These are phyloP conservation scores for Campopleginae sp. DNA, from an alignment of 2,888 invertebrate species.

Conservation along the genomic window DNA sequence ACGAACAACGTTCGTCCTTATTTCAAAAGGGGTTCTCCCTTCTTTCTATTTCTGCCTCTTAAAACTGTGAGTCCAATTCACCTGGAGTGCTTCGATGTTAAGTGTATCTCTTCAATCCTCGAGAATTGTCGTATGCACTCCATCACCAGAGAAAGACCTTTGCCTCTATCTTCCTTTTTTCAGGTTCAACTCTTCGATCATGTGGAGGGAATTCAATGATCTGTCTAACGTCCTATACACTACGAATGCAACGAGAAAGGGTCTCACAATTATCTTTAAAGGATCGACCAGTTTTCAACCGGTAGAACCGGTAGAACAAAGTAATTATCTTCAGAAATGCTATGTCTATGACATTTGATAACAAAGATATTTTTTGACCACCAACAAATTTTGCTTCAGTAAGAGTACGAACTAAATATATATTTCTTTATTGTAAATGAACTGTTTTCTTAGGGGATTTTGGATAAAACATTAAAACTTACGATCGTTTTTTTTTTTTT, in stretches of 20 bases:
- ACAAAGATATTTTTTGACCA: no score
- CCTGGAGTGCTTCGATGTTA: background rate
- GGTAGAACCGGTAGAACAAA: background rate
- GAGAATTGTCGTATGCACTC: conserved; percentile 6
- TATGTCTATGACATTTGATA: no score
- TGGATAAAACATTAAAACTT: no score
- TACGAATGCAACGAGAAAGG: background rate
- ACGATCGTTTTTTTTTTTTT: background rate
- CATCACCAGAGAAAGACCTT: conserved; percentile 4
- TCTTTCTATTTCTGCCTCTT: background rate
- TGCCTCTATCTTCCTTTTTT: background rate
- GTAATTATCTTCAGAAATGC: no score
- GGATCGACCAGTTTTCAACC: background rate
- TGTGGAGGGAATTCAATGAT: background rate
- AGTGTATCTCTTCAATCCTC: conserved; percentile 1
- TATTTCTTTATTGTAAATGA: no score
- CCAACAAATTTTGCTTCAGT: no score
- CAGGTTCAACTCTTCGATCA: conserved; percentile 1
- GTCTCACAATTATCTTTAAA: background rate
- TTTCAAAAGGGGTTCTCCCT: background rate
- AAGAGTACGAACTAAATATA: no score
- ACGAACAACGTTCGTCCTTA: background rate
- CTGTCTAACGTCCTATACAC: background rate
- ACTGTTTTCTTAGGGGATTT: no score
- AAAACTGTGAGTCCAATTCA: conserved; percentile 6